Base-by-base conservation (phyloP, 2,113 vertebrate species). In the Taxidea taxus region DNA sequence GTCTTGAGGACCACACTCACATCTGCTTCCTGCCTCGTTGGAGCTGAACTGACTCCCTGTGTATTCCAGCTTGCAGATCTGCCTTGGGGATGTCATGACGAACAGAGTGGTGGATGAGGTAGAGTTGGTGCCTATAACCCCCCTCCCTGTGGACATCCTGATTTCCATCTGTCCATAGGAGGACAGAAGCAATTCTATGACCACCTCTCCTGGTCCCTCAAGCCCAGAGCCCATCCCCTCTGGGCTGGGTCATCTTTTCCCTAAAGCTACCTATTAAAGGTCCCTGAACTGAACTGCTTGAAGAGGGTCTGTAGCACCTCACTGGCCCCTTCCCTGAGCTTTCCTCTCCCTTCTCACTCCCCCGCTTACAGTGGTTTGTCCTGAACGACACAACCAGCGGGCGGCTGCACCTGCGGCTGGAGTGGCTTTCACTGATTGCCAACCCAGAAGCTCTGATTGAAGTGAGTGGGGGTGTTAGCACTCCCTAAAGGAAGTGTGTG, bases 61-160 rank as follows among this genome's bases (percentile, higher is more conserved):
- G 70, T 95, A 9, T 96, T 97, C 10, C 98, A 99, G 99, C 95
- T 98, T 99, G 95, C 96, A 99, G 84, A 99, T 99, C 97, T 99
- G 99, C 96, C 98, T 99, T 1, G 99, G 99, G 68, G 99, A 99
- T n/a, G 99, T 99, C 95, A 99, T 99, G 99, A 99, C 96, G 84
- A 99, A 99, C 81, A 98, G 98, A 98, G 98, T 98, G 90, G 99
- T 99, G 56, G 99, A 99, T 90, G 96, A 99, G 99, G 99, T 99
- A 99, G 98, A 20, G n/a, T 39, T 11, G 49, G 66, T 20, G 29
- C 56, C 34, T 74, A 56, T 23, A 8, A 8, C 47, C 4, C 34
- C 34, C 34, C 80, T 58, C 37, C 58, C 91, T 8, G 0, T 23
- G 87, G n/a, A 31, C 29, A 56, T 68, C 44, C 27, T 10, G 23